Evolutionary conservation across 2,888 invertebrate species (phyloP).

Genomic region (Sipha maydis): DNA sequence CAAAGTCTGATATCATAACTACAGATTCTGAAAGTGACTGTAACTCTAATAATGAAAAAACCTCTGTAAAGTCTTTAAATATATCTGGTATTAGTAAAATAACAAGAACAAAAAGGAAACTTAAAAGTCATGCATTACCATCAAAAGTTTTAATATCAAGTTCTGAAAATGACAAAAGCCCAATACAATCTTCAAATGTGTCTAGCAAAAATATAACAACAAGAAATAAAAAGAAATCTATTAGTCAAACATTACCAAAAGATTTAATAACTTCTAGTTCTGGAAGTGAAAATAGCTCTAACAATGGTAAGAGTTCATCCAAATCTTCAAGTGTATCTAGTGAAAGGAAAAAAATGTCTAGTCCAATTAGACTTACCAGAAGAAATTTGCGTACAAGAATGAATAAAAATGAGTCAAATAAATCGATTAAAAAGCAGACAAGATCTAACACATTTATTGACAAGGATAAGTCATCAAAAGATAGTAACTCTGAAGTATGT

Average conservation of each 20-base stretch:
- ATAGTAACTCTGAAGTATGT: not conserved
- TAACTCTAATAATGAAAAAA: not conserved
- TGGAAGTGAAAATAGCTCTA: not conserved
- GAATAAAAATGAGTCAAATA: not conserved
- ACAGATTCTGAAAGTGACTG: not conserved
- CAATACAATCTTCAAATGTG: no score
- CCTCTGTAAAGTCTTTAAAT: not conserved
- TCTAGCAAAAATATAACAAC: no score
- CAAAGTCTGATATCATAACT: not conserved
- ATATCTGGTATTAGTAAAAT: not conserved
- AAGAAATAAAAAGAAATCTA: no score
- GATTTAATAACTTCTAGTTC: not conserved
- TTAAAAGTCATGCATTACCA: no score
- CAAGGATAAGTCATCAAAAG: not conserved
- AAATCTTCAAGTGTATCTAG: not conserved
- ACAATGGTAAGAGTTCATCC: not conserved
- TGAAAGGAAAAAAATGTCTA: not conserved
- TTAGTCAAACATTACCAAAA: no score
- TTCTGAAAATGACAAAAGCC: no score
- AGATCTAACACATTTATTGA: not conserved
- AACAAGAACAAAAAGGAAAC: not conserved
- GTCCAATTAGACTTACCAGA: not conserved
- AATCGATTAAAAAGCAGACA: not conserved
- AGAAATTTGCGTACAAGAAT: conserved; percentile 11
- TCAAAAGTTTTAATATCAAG: no score